A percentile compares a stretch with the other conserved stretches of the same genome.
These are phyloP conservation scores for Scaptomyza cyrtandrae DNA, from an alignment of 2,888 invertebrate species.

Conservation along the genomic window DNA sequence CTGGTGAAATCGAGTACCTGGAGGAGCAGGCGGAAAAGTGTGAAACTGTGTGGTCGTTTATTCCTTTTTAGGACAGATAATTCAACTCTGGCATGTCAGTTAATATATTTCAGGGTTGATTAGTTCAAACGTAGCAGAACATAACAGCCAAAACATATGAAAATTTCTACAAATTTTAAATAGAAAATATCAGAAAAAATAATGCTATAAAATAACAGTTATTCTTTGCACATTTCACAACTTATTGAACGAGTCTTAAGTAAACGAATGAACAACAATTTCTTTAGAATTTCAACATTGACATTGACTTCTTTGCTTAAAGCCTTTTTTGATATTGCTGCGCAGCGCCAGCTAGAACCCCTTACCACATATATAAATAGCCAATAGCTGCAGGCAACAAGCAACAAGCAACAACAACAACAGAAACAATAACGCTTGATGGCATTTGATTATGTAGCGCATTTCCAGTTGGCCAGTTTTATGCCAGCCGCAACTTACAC, in stretches of 20 bases:
- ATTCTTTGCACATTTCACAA: too few species aligned
- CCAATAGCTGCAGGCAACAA: constrained; percentile 19
- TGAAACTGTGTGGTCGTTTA: constrained; percentile 62
- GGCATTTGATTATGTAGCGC: constrained; percentile 54
- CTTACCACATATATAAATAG: constrained; percentile 40
- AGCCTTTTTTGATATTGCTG: constrained; percentile 23
- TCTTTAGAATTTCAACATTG: neutral
- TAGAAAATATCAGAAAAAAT: too few species aligned
- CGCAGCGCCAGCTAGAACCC: neutral
- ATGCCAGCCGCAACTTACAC: constrained; percentile 47
- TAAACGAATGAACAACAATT: neutral
- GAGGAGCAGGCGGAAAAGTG: too few species aligned
- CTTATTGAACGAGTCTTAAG: too few species aligned
- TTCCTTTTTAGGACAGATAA: constrained; percentile 17
- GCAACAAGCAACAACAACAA: constrained; percentile 1
- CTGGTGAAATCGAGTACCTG: constrained; percentile 19
- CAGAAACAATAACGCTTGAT: constrained; percentile 33
- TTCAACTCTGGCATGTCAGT: constrained; percentile 23
- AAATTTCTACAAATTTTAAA: too few species aligned
- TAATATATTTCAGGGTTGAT: constrained; percentile 22
- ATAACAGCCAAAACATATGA: neutral
- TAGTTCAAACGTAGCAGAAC: neutral
- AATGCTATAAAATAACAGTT: too few species aligned
- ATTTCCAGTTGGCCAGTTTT: constrained; percentile 54
- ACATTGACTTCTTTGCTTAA: neutral